These are phyloP conservation scores for Pachymerium ferrugineum DNA, from an alignment of 2,888 invertebrate species.

Conservation along the genomic window DNA sequence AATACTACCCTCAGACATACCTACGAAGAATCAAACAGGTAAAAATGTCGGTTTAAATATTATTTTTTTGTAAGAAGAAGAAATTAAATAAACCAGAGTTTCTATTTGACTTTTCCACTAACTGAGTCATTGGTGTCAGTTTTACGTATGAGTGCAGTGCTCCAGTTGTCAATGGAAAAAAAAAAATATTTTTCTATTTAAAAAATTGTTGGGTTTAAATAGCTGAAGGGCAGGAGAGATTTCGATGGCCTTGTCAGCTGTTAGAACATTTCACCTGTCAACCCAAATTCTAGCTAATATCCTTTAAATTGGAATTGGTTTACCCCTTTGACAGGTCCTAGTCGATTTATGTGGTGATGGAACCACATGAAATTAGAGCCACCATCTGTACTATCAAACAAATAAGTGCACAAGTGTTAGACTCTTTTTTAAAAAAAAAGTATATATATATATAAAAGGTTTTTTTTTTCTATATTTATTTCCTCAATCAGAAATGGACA, in stretches of 20 bases:
- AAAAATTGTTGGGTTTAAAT: neutral
- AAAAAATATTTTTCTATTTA: neutral
- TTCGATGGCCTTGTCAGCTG: conserved; percentile 1
- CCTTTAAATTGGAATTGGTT: neutral
- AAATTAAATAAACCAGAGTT: too few species aligned
- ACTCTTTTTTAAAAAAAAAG: neutral
- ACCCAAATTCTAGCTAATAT: neutral
- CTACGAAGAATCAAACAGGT: conserved; percentile 83
- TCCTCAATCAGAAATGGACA: conserved; percentile 14
- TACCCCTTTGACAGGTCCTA: neutral
- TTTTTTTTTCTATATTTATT: neutral
- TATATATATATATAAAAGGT: neutral
- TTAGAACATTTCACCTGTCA: conserved; percentile 11
- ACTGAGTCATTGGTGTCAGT: neutral
- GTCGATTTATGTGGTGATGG: neutral
- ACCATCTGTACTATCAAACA: neutral
- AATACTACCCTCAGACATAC: conserved; percentile 89
- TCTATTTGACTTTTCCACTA: too few species aligned
- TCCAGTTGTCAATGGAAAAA: neutral
- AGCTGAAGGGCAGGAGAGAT: neutral
- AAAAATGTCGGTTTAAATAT: conserved; percentile 30
- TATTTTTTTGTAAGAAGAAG: too few species aligned
- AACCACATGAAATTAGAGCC: neutral
- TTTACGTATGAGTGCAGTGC: neutral
- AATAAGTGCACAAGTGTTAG: neutral